Base-by-base conservation (phyloP, 2,888 invertebrate species). In the Cosmorhoe ocellata region DNA sequence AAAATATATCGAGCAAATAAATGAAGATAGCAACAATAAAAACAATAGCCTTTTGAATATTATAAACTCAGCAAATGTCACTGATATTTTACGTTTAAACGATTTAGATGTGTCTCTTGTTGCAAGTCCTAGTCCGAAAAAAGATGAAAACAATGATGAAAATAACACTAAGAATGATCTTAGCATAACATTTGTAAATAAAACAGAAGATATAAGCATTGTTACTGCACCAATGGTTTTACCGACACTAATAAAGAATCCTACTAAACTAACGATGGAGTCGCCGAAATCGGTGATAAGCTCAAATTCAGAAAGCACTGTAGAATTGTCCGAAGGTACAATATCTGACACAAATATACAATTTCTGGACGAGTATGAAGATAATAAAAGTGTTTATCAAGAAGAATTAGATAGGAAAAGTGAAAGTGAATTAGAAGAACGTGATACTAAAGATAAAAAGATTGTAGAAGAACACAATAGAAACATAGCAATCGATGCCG, bases 321-420 rank as follows among this genome's bases (percentile, higher is more conserved):
- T 32, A 12, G 36, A 49, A 5, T 10, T 2, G 28, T 26, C 33
- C 0, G 62, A 59, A 42, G 55, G 55, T 26, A 58, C 49, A 7
- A 40, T 58, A 13, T 59, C 59, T 0, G 62, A 59, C 24, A 45
- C 52, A 1, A 61, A 60, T 26, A 40, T 52, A 1, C 57, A 58
- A 28, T 58, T 44, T 5, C 38, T 50, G 3, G 58, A 43, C 38
- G 51, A 53, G 61, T 58, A 53, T 12, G 54, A 46, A 2, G 51
- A 48, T 13, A 31, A 31, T n/a, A 37, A 3, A n/a, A n/a, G n/a
- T n/a, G n/a, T n/a, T n/a, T n/a, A n/a, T n/a, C n/a, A n/a, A 28
- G 30, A 41, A 6, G 5, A 12, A 12, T 4, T 9, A 9, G 26
- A 26, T 9, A 6, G 3, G 22, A 11, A 26, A 4, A 13, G 9